Conservation (phyloP, 2,888 invertebrate species). For the Platerodrilus igneus region DNA sequence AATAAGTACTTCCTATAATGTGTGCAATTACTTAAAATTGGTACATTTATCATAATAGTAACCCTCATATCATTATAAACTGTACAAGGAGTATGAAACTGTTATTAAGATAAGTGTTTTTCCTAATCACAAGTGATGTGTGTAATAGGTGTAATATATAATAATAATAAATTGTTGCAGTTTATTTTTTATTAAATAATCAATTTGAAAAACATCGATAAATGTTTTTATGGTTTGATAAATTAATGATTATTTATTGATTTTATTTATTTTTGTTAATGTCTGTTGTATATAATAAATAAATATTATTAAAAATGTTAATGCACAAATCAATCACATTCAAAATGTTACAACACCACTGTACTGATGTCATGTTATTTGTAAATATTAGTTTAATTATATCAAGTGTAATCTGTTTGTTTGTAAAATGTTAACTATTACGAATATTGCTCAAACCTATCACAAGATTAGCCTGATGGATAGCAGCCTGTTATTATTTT, state of each 20-base stretch:
- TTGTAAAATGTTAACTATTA: conserved; percentile 15
- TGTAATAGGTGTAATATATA: conserved; percentile 19
- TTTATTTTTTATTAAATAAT: conserved; percentile 11
- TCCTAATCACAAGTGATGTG: neutral
- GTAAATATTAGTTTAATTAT: conserved; percentile 19
- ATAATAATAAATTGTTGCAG: conserved; percentile 19
- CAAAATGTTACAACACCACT: conserved; percentile 21
- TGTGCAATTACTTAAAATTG: neutral
- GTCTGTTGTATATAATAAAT: conserved; percentile 17
- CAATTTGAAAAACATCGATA: conserved; percentile 12
- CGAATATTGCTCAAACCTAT: conserved; percentile 24
- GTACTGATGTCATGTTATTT: conserved; percentile 19
- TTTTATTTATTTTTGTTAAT: conserved; percentile 7
- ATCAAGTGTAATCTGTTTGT: conserved; percentile 15
- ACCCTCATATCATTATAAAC: conserved; percentile 1
- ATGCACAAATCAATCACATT: conserved; percentile 23
- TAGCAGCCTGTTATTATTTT: no score
- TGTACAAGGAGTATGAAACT: no score
- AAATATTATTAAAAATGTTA: conserved; percentile 20
- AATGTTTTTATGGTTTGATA: no score
- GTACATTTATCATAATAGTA: neutral
- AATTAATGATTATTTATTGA: no score
- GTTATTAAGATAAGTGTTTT: neutral
- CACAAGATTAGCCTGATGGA: conserved; percentile 11
- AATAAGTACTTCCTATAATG: neutral